phyloP scores from a whole-genome alignment of 2,888 invertebrate genomes.

The Dryomyza anilis region DNA sequence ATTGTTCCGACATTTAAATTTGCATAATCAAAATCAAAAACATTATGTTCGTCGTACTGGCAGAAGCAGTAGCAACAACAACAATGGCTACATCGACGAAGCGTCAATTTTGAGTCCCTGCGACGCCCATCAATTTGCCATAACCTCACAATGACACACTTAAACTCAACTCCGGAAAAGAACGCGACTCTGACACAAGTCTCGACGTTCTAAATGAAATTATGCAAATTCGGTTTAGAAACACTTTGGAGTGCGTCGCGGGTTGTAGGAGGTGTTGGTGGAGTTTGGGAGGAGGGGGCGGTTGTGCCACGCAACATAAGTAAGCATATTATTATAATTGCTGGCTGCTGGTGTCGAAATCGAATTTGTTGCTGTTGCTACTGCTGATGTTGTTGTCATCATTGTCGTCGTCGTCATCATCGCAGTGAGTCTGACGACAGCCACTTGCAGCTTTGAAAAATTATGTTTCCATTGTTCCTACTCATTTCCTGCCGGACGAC shows the following conservation, averaged over 20 bases:
- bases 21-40: conserved; percentile 57
- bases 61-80: conserved; percentile 3
- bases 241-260: conserved; percentile 27
- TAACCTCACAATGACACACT: conserved; percentile 35
- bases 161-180: conserved; percentile 30
- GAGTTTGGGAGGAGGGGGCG: not conserved
- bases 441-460: conserved; percentile 35
- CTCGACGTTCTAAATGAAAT: too few species aligned
- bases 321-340: conserved; percentile 47
- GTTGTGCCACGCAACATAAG: conserved; percentile 28
- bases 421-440: conserved; percentile 12
- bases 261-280: not conserved
- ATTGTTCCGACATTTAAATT: conserved; percentile 56
- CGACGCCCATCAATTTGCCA: conserved; percentile 38
- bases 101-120: conserved; percentile 28
- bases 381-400: conserved; percentile 2
- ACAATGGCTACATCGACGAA: conserved; percentile 10
- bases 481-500: conserved; percentile 32
- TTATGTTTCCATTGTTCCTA: conserved; percentile 44
- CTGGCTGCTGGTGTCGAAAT: conserved; percentile 37
- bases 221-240: conserved; percentile 40
- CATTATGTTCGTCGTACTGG: conserved; percentile 41
- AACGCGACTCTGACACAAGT: too few species aligned
- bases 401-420: not conserved
- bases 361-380: conserved; percentile 30